These are phyloP conservation scores for Gallinago undulata DNA, from an alignment of 2,113 vertebrate species.

Conservation along the genomic window DNA sequence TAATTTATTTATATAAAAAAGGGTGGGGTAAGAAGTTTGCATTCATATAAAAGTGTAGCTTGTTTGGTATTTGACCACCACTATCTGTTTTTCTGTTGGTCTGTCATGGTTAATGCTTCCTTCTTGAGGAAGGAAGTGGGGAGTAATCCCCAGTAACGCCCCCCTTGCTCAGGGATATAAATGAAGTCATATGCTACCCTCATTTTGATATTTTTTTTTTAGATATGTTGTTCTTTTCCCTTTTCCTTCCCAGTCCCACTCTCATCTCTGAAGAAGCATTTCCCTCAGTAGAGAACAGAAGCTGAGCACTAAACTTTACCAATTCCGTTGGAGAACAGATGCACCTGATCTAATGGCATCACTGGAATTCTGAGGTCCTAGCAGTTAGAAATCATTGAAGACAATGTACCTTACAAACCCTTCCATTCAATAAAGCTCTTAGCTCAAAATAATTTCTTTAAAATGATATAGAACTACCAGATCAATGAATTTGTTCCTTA, in stretches of 20 bases:
- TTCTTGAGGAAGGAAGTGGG: background rate
- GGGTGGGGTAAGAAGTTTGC: background rate
- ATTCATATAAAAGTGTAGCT: background rate
- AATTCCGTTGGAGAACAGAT: background rate
- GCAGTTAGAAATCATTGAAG: background rate
- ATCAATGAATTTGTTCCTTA: background rate
- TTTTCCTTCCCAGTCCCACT: background rate
- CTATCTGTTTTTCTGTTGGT: background rate
- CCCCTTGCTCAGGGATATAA: background rate
- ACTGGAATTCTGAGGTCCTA: background rate
- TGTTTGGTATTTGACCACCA: background rate
- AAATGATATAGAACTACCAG: background rate
- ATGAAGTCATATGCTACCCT: background rate
- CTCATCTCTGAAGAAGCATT: background rate
- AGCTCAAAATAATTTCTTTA: background rate
- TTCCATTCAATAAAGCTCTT: background rate
- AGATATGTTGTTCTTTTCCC: background rate
- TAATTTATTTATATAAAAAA: background rate
- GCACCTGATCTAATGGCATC: background rate
- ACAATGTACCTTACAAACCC: background rate
- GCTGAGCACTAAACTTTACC: background rate
- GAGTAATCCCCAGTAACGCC: background rate
- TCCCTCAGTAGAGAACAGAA: background rate
- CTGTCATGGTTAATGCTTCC: background rate
- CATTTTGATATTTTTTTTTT: background rate